Evolutionary conservation across 2,888 invertebrate species (phyloP).

Genomic region (Polydrusus pterygomalis): DNA sequence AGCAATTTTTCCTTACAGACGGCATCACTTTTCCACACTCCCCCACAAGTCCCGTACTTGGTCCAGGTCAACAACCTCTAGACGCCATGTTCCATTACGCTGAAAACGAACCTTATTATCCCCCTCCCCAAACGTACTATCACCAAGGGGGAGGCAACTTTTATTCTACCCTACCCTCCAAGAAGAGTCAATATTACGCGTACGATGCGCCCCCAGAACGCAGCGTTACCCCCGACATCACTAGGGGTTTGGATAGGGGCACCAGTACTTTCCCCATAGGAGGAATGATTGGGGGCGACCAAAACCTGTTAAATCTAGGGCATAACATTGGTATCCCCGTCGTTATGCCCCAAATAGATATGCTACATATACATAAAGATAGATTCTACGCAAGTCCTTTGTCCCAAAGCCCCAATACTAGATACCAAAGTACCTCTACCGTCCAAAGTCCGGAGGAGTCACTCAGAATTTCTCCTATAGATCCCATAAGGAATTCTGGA

Average conservation of each 20-base stretch:
- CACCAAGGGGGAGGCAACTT: constrained; percentile 61
- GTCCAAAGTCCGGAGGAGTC: constrained; percentile 68
- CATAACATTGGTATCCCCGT: constrained; percentile 68
- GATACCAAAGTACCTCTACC: constrained; percentile 30
- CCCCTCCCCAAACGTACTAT: constrained; percentile 60
- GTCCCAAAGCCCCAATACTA: constrained; percentile 13
- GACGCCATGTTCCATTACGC: constrained; percentile 62
- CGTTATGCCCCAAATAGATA: constrained; percentile 62
- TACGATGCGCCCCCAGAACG: constrained; percentile 69
- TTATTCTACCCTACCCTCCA: constrained; percentile 72
- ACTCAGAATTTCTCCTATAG: constrained; percentile 80
- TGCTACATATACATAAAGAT: constrained; percentile 52
- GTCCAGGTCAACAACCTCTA: constrained; percentile 51
- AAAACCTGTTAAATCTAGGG: constrained; percentile 56
- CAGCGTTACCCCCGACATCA: constrained; percentile 75
- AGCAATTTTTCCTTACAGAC: constrained; percentile 63
- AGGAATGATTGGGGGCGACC: constrained; percentile 56
- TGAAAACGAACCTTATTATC: constrained; percentile 56
- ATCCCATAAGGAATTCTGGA: constrained; percentile 75
- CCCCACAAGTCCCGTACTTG: constrained; percentile 60
- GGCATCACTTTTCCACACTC: constrained; percentile 65
- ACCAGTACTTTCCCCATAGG: constrained; percentile 46
- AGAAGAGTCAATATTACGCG: constrained; percentile 70
- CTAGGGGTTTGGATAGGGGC: constrained; percentile 69
- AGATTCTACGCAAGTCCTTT: constrained; percentile 25